A percentile compares a stretch with the other conserved stretches of the same genome.
phyloP scores from a whole-genome alignment of 2,888 invertebrate species.

The Drosophila histrio region DNA sequence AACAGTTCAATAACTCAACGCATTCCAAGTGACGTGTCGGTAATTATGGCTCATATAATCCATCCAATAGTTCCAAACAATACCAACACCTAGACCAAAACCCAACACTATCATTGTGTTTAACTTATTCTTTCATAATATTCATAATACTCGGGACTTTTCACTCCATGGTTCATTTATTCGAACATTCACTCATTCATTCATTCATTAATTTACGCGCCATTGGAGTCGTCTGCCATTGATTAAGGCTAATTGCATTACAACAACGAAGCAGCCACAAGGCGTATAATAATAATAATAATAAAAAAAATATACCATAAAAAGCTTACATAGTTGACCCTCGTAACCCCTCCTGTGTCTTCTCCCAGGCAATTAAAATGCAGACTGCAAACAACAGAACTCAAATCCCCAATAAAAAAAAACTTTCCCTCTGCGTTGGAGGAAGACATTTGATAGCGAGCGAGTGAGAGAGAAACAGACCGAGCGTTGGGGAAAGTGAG shows the following conservation, averaged over 20 bases:
- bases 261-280: slow-evolving; percentile 32
- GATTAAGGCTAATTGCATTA: slow-evolving; percentile 74
- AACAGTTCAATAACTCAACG: neutral
- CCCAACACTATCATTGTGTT: slow-evolving; percentile 35
- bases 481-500: neutral
- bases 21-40: slow-evolving; percentile 3
- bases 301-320: slow-evolving; percentile 21
- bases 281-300: slow-evolving; percentile 40
- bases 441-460: neutral
- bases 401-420: slow-evolving; percentile 3
- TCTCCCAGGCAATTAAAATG: slow-evolving; percentile 42
- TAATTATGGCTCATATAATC: slow-evolving; percentile 35
- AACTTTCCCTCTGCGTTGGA: slow-evolving; percentile 9
- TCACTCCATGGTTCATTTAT: slow-evolving; percentile 47
- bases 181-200: slow-evolving; percentile 28
- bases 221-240: slow-evolving; percentile 43
- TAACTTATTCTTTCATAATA: slow-evolving; percentile 6
- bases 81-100: slow-evolving; percentile 38
- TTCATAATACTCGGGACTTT: slow-evolving; percentile 15
- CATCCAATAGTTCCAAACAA: slow-evolving; percentile 18
- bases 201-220: slow-evolving; percentile 38
- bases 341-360: slow-evolving; percentile 14
- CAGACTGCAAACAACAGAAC: slow-evolving; percentile 31
- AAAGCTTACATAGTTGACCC: slow-evolving; percentile 39
- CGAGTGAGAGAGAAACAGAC: neutral